These are phyloP conservation scores for Melieria crassipennis DNA, from an alignment of 2,888 invertebrate species.

Conservation along the genomic window DNA sequence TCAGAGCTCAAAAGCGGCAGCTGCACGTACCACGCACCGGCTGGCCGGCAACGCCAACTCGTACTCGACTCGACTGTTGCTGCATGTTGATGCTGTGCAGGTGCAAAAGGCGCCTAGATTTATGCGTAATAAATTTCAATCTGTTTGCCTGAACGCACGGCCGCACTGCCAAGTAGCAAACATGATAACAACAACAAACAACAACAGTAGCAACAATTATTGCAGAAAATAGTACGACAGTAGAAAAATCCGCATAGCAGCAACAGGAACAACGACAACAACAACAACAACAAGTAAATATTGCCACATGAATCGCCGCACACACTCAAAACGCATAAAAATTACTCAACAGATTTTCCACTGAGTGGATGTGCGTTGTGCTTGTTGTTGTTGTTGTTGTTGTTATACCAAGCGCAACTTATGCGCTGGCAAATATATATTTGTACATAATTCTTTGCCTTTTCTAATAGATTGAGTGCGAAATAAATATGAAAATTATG, in stretches of 20 bases:
- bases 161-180: not conserved
- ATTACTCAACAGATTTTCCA: constrained; percentile 39
- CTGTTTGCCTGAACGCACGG: constrained; percentile 44
- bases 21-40: constrained; percentile 14
- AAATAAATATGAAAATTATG: no score
- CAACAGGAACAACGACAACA: constrained; percentile 4
- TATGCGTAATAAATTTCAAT: constrained; percentile 65
- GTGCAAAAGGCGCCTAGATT: constrained; percentile 59
- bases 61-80: not conserved
- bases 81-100: constrained; percentile 40
- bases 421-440: no score
- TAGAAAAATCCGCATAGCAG: not conserved
- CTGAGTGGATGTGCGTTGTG: constrained; percentile 4
- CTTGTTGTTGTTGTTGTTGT: not conserved
- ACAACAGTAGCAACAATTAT: not conserved
- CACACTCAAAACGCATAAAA: constrained; percentile 41
- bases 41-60: constrained; percentile 11
- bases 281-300: not conserved
- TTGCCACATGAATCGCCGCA: not conserved
- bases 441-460: no score
- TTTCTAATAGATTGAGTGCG: no score
- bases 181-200: not conserved
- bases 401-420: no score
- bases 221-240: constrained; percentile 13
- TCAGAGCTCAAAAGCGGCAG: constrained; percentile 3